phyloP scores from a whole-genome alignment of 2,888 invertebrate genomes.

The Hedya salicella region DNA sequence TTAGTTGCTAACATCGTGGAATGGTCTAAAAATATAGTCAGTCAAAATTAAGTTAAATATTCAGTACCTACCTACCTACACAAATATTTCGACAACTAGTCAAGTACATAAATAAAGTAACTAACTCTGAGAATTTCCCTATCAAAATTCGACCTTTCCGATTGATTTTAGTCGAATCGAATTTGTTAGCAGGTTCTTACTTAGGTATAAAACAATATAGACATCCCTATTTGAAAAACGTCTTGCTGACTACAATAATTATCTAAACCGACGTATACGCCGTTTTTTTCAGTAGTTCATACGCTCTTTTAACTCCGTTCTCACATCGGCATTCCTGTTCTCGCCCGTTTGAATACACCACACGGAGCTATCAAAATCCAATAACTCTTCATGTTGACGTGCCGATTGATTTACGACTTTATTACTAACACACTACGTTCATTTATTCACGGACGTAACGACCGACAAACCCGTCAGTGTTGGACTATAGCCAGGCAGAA shows the following conservation, averaged over 20 bases:
- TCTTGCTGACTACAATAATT: too few relatives aligned
- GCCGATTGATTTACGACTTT: constrained; percentile 57
- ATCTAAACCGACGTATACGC: neutral
- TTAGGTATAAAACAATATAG: neutral
- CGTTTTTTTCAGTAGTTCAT: neutral
- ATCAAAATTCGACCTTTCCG: too few relatives aligned
- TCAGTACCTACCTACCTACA: too few relatives aligned
- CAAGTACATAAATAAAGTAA: too few relatives aligned
- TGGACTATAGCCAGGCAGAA: constrained; percentile 57
- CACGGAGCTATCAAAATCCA: constrained; percentile 59
- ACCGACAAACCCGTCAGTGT: constrained; percentile 51
- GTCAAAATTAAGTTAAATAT: too few relatives aligned
- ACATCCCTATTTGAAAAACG: neutral
- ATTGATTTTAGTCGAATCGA: too few relatives aligned
- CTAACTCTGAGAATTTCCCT: too few relatives aligned
- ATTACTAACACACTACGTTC: constrained; percentile 52
- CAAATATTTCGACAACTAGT: too few relatives aligned
- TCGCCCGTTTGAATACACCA: constrained; percentile 48
- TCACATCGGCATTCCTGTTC: constrained; percentile 27
- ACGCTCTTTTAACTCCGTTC: constrained; percentile 3
- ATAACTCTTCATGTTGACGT: constrained; percentile 53
- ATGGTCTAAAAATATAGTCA: too few relatives aligned
- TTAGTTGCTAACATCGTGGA: too few relatives aligned
- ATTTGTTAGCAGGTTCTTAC: too few relatives aligned
- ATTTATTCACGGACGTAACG: constrained; percentile 50